phyloP scores from a whole-genome alignment of 2,113 vertebrate species.

The Lophius piscatorius region DNA sequence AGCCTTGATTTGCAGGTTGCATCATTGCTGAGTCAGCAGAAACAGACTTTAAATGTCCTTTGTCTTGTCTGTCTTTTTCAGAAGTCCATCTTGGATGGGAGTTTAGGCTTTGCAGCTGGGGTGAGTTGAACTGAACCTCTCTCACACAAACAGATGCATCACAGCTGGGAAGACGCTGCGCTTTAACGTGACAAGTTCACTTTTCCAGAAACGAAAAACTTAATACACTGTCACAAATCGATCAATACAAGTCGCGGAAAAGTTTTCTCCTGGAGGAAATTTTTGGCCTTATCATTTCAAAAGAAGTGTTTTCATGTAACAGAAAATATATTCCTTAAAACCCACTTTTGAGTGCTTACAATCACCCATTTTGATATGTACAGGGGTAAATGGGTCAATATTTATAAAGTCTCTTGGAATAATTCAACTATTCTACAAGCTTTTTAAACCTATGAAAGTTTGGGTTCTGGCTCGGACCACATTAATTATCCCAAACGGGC shows the following conservation, averaged over 20 bases:
- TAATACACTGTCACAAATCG: conserved; percentile 14
- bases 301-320: conserved; percentile 18
- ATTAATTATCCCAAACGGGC: no score
- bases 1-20: neutral
- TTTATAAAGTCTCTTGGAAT: conserved; percentile 4
- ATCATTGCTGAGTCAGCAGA: conserved; percentile 3
- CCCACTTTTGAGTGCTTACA: neutral
- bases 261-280: conserved; percentile 6
- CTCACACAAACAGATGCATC: neutral
- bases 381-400: neutral
- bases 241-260: conserved; percentile 11
- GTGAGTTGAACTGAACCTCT: conserved; percentile 81
- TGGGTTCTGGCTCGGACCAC: no score
- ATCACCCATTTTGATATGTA: neutral
- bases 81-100: conserved; percentile 94
- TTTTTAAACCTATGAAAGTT: neutral
- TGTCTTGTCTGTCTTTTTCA: conserved; percentile 66
- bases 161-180: neutral
- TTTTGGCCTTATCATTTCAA: conserved; percentile 21
- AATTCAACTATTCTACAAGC: no score
- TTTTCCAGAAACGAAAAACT: neutral
- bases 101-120: conserved; percentile 96
- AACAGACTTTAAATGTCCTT: conserved; percentile 9
- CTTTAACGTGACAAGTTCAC: neutral
- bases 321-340: conserved; percentile 6